phyloP scores from a whole-genome alignment of 2,113 vertebrate species.

The Phaethon lepturus region DNA sequence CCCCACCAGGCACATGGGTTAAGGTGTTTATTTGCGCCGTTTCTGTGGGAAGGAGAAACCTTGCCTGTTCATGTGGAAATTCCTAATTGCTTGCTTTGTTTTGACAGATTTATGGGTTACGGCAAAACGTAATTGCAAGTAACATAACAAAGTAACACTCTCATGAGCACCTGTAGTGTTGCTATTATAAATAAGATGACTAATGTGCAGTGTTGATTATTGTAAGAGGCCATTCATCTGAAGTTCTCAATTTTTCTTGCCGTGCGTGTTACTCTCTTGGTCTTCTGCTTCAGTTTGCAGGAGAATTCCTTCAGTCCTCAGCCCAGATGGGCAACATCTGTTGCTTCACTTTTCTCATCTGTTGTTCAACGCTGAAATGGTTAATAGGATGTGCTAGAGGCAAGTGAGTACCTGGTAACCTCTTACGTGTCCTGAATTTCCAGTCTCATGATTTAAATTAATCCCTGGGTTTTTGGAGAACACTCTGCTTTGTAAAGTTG shows the following conservation, averaged over 20 bases:
- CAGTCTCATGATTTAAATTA: not conserved
- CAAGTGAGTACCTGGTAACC: not conserved
- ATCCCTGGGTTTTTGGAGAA: not conserved
- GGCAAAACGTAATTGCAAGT: constrained; percentile 25
- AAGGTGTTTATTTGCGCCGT: constrained; percentile 7
- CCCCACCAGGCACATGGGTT: not conserved
- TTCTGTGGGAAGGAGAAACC: constrained; percentile 44
- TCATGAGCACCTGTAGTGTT: constrained; percentile 21
- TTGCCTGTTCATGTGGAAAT: constrained; percentile 38
- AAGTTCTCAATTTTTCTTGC: not conserved
- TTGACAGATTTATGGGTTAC: constrained; percentile 47
- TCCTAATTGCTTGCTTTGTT: constrained; percentile 52
- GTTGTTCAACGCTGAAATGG: not conserved
- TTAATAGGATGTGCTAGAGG: not conserved
- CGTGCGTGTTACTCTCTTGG: fast-evolving
- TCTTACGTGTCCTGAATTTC: not conserved
- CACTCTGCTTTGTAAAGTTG: not conserved
- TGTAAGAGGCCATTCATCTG: not conserved
- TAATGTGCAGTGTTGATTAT: not conserved
- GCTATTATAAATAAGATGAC: not conserved
- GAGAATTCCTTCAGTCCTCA: not conserved
- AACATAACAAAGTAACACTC: constrained; percentile 13
- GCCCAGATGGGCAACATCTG: not conserved
- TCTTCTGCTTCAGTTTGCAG: not conserved
- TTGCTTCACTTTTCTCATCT: not conserved